These are phyloP conservation scores for Monodelphis domestica DNA, from an alignment of 2,797 vertebrate species.

Conservation along the genomic window DNA sequence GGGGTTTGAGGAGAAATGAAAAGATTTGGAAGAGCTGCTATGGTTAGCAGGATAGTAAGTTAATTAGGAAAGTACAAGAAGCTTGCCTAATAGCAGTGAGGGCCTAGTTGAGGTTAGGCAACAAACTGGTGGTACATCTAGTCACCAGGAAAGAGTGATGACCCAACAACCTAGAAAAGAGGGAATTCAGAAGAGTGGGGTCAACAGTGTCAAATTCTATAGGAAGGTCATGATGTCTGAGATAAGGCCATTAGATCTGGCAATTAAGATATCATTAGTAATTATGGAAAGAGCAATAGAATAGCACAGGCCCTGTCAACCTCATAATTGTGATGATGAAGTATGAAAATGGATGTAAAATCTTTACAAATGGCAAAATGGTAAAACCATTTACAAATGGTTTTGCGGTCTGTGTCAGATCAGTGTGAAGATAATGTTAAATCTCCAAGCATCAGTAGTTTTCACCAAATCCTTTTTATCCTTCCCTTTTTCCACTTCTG, in stretches of 20 bases:
- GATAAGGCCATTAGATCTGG: neutral
- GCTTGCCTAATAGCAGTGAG: neutral
- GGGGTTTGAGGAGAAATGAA: neutral
- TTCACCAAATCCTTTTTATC: neutral
- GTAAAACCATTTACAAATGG: neutral
- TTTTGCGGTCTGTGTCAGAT: neutral
- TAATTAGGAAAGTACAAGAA: neutral
- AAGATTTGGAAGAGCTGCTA: neutral
- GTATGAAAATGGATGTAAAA: neutral
- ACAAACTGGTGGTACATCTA: neutral
- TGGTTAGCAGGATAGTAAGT: neutral
- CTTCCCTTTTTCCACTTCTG: neutral
- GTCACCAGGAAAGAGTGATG: neutral
- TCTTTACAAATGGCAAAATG: neutral
- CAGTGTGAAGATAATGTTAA: neutral
- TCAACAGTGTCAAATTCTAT: neutral
- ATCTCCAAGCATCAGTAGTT: neutral
- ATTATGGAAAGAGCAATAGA: neutral
- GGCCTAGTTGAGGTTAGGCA: neutral
- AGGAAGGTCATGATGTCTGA: neutral
- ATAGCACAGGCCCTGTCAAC: neutral
- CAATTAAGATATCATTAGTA: neutral
- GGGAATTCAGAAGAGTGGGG: neutral
- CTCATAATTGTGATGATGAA: neutral
- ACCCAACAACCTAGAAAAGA: neutral